These are phyloP conservation scores for Daboia siamensis DNA, from an alignment of 2,113 vertebrate species.

Conservation along the genomic window DNA sequence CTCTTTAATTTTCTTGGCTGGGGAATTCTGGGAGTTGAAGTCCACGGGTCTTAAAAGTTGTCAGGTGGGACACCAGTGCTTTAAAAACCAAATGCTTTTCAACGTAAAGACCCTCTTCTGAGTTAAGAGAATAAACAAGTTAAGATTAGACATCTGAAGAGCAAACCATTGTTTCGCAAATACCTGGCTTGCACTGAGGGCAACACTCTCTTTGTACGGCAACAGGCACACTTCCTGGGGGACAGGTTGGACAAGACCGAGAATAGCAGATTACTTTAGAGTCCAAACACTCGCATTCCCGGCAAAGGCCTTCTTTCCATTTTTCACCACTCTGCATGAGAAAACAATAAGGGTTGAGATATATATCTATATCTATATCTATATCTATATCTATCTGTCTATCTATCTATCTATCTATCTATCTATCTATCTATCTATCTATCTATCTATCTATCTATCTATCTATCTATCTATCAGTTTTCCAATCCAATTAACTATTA, in stretches of 20 bases:
- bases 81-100: not conserved
- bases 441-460: too few species aligned
- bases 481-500: not conserved
- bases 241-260: constrained; percentile 81
- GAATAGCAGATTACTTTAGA: constrained; percentile 79
- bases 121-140: not conserved
- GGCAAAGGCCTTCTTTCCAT: constrained; percentile 78
- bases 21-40: not conserved
- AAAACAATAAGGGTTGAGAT: accelerated
- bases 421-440: too few species aligned
- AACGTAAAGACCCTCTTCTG: not conserved
- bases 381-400: too few species aligned
- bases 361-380: not conserved
- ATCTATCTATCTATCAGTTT: accelerated
- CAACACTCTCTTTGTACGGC: constrained; percentile 75
- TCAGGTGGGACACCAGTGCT: not conserved
- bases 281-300: constrained; percentile 77
- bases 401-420: too few species aligned
- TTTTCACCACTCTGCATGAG: constrained; percentile 67
- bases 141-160: not conserved
- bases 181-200: constrained; percentile 81
- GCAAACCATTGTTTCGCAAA: not conserved
- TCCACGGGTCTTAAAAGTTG: not conserved
- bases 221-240: constrained; percentile 67
- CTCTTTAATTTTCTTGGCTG: not conserved